A percentile compares a stretch with the other conserved stretches of the same genome.
Conservation (phyloP, 1,140 invertebrate species). For the Trissolcus basalis region DNA sequence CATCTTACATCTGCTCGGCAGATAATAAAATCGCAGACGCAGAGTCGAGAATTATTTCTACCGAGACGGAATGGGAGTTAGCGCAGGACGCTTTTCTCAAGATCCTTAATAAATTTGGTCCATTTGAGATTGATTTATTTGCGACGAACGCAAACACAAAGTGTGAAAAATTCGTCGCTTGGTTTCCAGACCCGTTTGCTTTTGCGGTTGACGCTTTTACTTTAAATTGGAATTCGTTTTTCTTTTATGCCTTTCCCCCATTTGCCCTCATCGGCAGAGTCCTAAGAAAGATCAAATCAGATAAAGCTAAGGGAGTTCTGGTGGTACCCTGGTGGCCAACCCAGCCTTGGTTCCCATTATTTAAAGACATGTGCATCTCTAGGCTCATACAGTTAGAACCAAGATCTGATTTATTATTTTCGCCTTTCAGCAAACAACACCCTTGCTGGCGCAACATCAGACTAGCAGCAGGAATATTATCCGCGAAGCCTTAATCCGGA, state of each 20-base stretch:
- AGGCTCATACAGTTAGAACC: too few species aligned
- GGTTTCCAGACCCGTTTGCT: conserved; percentile 5
- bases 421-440: too few species aligned
- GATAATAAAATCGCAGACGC: neutral
- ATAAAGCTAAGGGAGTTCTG: neutral
- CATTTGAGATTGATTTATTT: conserved; percentile 10
- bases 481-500: too few species aligned
- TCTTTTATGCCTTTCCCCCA: conserved; percentile 7
- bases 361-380: too few species aligned
- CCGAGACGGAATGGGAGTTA: too few species aligned
- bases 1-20: conserved; percentile 1
- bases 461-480: too few species aligned
- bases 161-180: conserved; percentile 5
- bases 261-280: conserved; percentile 1
- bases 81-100: too few species aligned
- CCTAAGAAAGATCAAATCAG: conserved; percentile 3
- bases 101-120: too few species aligned
- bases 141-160: conserved; percentile 3
- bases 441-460: too few species aligned
- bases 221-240: neutral
- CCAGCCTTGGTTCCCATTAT: conserved; percentile 1
- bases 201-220: conserved; percentile 5
- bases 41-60: neutral
- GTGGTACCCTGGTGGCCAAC: neutral
- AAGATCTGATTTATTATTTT: too few species aligned